Conservation (phyloP, 2,113 vertebrate species). For the Sander lucioperca region DNA sequence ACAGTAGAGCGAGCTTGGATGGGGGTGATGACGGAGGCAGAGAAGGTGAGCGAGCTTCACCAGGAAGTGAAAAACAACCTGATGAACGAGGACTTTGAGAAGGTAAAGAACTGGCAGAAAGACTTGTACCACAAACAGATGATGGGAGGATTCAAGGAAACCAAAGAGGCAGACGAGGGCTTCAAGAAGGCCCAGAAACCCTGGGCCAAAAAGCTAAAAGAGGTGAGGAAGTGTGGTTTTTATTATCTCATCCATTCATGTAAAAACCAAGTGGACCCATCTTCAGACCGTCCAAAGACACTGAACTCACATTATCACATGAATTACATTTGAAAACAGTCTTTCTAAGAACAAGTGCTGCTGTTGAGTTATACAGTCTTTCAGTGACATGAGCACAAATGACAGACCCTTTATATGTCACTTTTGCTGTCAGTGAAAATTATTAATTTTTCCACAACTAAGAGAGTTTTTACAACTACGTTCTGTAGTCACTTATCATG, state of each 20-base stretch:
- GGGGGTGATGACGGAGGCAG: conserved; percentile 92
- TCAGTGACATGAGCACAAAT: not conserved
- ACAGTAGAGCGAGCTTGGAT: conserved; percentile 94
- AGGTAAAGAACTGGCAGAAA: conserved; percentile 99
- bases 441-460: not conserved
- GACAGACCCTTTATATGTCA: not conserved
- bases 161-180: conserved; percentile 95
- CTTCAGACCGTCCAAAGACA: not conserved
- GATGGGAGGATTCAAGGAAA: conserved; percentile 98
- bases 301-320: not conserved
- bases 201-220: conserved; percentile 98
- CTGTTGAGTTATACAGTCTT: not conserved
- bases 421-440: not conserved
- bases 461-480: not conserved
- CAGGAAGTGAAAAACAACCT: conserved; percentile 93
- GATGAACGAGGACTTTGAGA: conserved; percentile 93
- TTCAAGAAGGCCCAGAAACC: conserved; percentile 98
- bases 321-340: too few relatives aligned
- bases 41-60: conserved; percentile 96
- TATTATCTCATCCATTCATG: not conserved
- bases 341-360: not conserved
- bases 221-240: conserved; percentile 81
- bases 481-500: not conserved
- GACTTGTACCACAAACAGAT: conserved; percentile 98
- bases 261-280: too few relatives aligned